These are phyloP conservation scores for Asarcornis scutulata DNA, from an alignment of 2,113 vertebrate genomes.

Conservation along the genomic window DNA sequence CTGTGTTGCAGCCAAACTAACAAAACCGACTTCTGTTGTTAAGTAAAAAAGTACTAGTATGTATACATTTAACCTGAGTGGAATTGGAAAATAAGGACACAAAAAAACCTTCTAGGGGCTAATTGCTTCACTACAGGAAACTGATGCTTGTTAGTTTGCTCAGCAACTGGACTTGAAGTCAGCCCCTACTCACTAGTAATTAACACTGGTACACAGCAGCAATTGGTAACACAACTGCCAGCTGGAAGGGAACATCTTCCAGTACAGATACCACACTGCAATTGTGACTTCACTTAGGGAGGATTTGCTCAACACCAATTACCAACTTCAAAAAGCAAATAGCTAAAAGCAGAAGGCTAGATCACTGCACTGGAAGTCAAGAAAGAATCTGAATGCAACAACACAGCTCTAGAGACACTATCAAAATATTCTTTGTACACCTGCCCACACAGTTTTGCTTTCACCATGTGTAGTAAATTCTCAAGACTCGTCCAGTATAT, in stretches of 20 bases:
- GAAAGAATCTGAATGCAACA: background rate
- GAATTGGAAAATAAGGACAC: background rate
- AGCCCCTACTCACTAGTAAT: background rate
- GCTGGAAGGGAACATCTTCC: background rate
- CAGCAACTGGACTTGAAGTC: background rate
- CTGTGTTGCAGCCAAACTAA: background rate
- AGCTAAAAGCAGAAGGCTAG: background rate
- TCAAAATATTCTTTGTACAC: background rate
- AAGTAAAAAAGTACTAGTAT: background rate
- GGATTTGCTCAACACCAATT: background rate
- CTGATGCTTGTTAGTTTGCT: background rate
- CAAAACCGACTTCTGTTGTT: background rate
- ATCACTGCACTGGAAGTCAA: background rate
- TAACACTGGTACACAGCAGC: background rate
- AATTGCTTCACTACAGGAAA: background rate
- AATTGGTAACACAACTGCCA: background rate
- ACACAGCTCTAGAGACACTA: background rate
- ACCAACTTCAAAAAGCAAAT: background rate
- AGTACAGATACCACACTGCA: background rate
- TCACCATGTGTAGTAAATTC: background rate
- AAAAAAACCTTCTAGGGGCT: background rate
- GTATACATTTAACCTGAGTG: background rate
- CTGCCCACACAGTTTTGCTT: background rate
- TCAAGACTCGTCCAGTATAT: background rate
- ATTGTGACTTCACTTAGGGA: background rate